Evolutionary conservation across 2,888 invertebrate genomes (phyloP).

Genomic region (Campoplex nolae): DNA sequence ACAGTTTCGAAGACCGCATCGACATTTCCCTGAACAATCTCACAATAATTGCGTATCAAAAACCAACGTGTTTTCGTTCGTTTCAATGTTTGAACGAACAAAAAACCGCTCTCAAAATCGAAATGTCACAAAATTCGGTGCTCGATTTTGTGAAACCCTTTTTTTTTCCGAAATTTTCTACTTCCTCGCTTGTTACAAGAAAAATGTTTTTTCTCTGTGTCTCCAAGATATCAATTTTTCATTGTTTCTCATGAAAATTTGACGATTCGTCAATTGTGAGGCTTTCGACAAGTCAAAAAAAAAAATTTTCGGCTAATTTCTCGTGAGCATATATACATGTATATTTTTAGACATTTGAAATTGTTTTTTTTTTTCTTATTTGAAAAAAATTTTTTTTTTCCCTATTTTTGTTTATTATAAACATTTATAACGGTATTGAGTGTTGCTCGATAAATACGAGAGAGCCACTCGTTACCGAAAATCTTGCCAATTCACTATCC

Average conservation of each 20-base stretch:
- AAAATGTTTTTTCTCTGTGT: too few species aligned
- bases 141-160: too few species aligned
- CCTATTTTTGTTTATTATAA: background rate
- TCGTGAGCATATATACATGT: background rate
- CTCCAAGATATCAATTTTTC: background rate
- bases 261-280: background rate
- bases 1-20: too few species aligned
- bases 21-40: too few species aligned
- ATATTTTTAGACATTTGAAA: background rate
- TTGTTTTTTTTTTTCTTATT: background rate
- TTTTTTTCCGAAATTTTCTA: background rate
- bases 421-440: slow-evolving; percentile 36
- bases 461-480: slow-evolving; percentile 38
- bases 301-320: background rate
- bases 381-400: background rate
- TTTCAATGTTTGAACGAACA: too few species aligned
- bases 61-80: too few species aligned
- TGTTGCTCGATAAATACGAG: slow-evolving; percentile 42
- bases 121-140: too few species aligned
- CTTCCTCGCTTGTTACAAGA: too few species aligned
- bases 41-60: too few species aligned
- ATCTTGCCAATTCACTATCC: slow-evolving; percentile 56
- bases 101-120: too few species aligned
- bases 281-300: background rate
- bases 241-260: background rate